These are phyloP conservation scores for Brachypodius melanocephalos DNA, from an alignment of 2,113 vertebrate species.

Conservation along the genomic window DNA sequence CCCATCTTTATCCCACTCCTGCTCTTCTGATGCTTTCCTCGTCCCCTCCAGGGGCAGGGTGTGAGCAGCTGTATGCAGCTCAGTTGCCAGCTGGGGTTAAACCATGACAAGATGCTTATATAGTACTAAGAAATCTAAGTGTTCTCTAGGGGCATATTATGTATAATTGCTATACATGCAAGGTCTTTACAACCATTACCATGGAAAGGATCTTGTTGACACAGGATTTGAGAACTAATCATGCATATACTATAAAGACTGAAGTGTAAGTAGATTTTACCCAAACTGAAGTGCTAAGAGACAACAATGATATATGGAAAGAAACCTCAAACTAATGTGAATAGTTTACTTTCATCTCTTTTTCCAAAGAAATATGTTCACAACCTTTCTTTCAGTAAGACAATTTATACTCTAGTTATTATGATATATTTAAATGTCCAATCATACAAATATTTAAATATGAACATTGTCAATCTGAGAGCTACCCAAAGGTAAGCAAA, in stretches of 20 bases:
- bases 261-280: not conserved
- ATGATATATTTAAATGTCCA: not conserved
- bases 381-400: not conserved
- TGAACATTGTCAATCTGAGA: not conserved
- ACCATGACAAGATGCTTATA: not conserved
- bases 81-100: not conserved
- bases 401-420: not conserved
- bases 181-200: constrained; percentile 20
- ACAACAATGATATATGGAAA: not conserved
- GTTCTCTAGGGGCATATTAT: not conserved
- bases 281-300: not conserved
- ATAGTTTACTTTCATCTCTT: not conserved
- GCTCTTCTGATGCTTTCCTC: not conserved
- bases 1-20: not conserved
- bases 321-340: not conserved
- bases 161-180: not conserved
- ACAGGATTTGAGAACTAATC: constrained; percentile 14
- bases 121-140: not conserved
- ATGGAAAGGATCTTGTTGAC: constrained; percentile 16
- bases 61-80: not conserved
- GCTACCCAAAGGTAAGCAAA: not conserved
- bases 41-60: not conserved
- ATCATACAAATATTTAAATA: not conserved
- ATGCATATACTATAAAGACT: not conserved
- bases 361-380: not conserved